phyloP scores from a whole-genome alignment of 2,113 vertebrate species.

The Scytalopus superciliaris region DNA sequence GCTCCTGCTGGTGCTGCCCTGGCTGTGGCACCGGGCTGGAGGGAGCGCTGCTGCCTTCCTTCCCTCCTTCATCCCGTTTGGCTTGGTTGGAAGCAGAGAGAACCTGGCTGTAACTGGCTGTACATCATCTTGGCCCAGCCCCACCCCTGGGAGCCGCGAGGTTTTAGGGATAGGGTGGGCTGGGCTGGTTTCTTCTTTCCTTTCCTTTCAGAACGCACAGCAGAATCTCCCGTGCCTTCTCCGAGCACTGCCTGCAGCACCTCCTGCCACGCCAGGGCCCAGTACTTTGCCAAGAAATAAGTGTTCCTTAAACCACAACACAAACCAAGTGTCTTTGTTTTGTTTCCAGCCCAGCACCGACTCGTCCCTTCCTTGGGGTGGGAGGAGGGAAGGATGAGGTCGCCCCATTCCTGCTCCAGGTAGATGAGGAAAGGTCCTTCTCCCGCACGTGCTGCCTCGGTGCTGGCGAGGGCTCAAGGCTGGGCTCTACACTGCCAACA shows the following conservation, averaged over 20 bases:
- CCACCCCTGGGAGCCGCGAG: background rate
- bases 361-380: background rate
- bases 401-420: background rate
- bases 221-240: slow-evolving; percentile 69
- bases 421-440: background rate
- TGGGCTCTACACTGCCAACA: slow-evolving; percentile 56
- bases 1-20: background rate
- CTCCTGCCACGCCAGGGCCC: slow-evolving; percentile 41
- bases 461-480: background rate
- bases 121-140: background rate
- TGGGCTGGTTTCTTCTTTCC: background rate
- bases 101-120: background rate
- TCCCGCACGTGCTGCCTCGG: background rate
- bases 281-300: slow-evolving; percentile 53
- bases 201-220: slow-evolving; percentile 32
- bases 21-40: background rate
- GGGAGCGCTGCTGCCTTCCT: background rate
- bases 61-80: background rate
- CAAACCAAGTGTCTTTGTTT: slow-evolving; percentile 42
- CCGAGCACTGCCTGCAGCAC: slow-evolving; percentile 69
- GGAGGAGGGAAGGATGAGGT: background rate
- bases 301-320: slow-evolving; percentile 60
- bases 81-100: background rate
- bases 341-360: background rate
- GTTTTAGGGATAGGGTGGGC: background rate